These are phyloP conservation scores for Microtus oregoni DNA, from an alignment of 2,113 vertebrate genomes.

Conservation along the genomic window DNA sequence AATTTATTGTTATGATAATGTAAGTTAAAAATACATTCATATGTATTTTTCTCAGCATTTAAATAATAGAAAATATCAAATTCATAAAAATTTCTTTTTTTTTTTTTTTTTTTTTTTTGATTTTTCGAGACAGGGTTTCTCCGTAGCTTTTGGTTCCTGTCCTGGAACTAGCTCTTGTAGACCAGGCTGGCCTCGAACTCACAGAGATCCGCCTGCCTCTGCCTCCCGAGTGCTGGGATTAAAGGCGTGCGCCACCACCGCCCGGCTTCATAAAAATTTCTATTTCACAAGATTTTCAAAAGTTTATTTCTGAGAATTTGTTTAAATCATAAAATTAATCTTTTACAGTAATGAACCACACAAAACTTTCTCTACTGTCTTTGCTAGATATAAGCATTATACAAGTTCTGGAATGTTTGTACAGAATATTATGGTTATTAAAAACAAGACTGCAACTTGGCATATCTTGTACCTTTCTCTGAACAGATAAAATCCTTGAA, in stretches of 20 bases:
- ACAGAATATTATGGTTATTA: too few species aligned
- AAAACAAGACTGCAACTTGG: not conserved
- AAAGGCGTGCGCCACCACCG: too few species aligned
- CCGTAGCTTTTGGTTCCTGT: too few species aligned
- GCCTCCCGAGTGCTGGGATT: too few species aligned
- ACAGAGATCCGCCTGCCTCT: too few species aligned
- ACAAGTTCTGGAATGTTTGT: conserved; percentile 46
- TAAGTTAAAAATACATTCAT: not conserved
- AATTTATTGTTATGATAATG: not conserved
- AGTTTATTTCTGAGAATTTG: not conserved
- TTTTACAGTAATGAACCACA: not conserved
- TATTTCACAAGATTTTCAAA: conserved; percentile 1
- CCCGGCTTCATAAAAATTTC: not conserved
- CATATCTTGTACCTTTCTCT: not conserved
- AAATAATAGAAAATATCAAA: not conserved
- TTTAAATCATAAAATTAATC: not conserved
- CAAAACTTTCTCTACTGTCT: not conserved
- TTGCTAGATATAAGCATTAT: not conserved
- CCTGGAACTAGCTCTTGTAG: too few species aligned
- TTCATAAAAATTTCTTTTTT: not conserved
- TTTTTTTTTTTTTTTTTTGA: too few species aligned
- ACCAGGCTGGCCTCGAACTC: too few species aligned
- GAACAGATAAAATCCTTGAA: not conserved
- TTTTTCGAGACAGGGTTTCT: too few species aligned
- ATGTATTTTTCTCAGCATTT: not conserved